Percentiles rank a stretch among this genome's conserved stretches.
Evolutionary conservation across 2,888 invertebrate species (phyloP).

Genomic region (Apodemia duryi): DNA sequence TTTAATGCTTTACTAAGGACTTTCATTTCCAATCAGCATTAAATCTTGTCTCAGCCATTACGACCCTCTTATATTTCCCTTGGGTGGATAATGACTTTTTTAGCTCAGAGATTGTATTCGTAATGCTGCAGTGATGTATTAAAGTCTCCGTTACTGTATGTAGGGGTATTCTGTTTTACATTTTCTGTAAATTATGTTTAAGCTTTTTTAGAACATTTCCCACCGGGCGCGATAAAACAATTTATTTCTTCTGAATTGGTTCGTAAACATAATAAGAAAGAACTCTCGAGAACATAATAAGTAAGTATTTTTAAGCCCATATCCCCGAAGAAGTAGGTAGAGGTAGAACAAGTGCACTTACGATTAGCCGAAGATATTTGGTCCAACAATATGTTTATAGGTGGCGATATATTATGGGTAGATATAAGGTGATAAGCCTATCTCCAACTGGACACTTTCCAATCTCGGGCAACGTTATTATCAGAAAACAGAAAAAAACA

Average conservation of each 20-base stretch:
- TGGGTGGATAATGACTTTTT: slow-evolving; percentile 22
- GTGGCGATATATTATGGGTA: no score
- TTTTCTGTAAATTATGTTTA: slow-evolving; percentile 11
- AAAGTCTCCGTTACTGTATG: slow-evolving; percentile 12
- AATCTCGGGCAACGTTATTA: no score
- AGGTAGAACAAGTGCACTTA: no score
- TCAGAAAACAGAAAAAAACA: no score
- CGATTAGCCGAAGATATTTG: no score
- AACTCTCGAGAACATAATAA: no score
- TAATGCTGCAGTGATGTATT: slow-evolving; percentile 21
- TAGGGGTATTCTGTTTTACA: slow-evolving; percentile 2
- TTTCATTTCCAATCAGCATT: slow-evolving; percentile 20
- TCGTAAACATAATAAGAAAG: no score
- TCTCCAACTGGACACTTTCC: no score
- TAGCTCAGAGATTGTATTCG: slow-evolving; percentile 32
- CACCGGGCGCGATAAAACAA: not conserved
- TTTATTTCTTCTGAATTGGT: not conserved
- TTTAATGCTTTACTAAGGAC: slow-evolving; percentile 20
- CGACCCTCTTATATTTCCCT: slow-evolving; percentile 12
- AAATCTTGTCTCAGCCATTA: slow-evolving; percentile 19
- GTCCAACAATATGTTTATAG: no score
- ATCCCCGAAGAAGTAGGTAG: no score
- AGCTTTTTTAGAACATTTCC: slow-evolving; percentile 7
- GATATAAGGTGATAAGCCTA: no score
- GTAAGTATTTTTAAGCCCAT: no score